phyloP scores from a whole-genome alignment of 2,888 invertebrate species.

The Cotesia congregata region DNA sequence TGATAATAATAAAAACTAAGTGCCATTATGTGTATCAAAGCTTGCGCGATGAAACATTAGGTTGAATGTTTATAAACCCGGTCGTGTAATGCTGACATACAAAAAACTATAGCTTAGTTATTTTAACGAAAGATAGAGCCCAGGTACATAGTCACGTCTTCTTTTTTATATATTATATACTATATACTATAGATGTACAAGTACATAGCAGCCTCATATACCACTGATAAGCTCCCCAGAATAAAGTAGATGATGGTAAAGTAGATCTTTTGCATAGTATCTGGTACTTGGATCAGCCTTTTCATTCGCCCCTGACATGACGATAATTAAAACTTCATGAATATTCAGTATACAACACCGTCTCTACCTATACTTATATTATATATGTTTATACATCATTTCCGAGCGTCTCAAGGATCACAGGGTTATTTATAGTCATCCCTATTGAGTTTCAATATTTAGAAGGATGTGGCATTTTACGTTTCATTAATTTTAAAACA shows the following conservation, averaged over 20 bases:
- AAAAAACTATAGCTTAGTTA: conserved; percentile 18
- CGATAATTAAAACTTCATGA: conserved; percentile 37
- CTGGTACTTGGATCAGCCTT: conserved; percentile 40
- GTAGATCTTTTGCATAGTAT: conserved; percentile 35
- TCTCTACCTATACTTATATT: not conserved
- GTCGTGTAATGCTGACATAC: conserved; percentile 29
- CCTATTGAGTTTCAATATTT: not conserved
- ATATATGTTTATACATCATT: not conserved
- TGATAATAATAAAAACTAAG: conserved; percentile 27
- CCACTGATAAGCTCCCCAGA: conserved; percentile 36
- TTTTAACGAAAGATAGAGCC: conserved; percentile 16
- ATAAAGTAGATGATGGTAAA: not conserved
- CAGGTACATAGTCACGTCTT: conserved; percentile 19
- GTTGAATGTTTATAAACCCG: conserved; percentile 32
- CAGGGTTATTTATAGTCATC: not conserved
- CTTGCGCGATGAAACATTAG: conserved; percentile 29
- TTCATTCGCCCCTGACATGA: conserved; percentile 33
- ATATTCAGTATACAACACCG: conserved; percentile 28
- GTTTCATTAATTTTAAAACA: no score
- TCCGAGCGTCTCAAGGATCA: not conserved
- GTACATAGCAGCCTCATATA: not conserved
- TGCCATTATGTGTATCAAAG: conserved; percentile 41
- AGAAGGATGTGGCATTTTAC: no score
- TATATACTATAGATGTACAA: no score
- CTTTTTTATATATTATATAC: conserved; percentile 34